A percentile compares a stretch with the other conserved stretches of the same genome.
Conservation (phyloP, 2,797 vertebrate species). For the Mastacembelus armatus region DNA sequence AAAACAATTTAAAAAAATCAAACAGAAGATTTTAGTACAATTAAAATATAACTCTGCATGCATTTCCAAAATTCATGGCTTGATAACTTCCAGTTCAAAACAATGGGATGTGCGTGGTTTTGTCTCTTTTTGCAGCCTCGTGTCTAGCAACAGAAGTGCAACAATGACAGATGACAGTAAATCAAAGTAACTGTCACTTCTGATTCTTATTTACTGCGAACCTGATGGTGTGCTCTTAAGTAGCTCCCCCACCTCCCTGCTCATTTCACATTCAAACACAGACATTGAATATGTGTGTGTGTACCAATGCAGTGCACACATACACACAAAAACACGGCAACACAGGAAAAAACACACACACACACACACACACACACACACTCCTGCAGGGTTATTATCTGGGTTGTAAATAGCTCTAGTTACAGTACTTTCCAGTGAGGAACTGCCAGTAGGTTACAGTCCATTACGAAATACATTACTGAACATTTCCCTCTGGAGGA, state of each 20-base stretch:
- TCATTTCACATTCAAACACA: constrained; percentile 7
- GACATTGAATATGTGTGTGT: neutral
- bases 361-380: neutral
- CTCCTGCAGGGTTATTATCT: constrained; percentile 47
- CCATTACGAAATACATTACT: constrained; percentile 71
- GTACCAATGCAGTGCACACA: neutral
- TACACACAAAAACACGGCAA: neutral
- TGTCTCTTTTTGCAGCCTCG: neutral
- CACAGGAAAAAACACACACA: neutral
- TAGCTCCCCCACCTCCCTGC: constrained; percentile 9
- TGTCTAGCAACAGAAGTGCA: constrained; percentile 17
- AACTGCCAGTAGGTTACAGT: constrained; percentile 56
- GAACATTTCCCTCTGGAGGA: constrained; percentile 58
- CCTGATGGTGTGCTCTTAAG: constrained; percentile 5
- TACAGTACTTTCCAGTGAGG: constrained; percentile 56
- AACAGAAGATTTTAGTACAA: constrained; percentile 15
- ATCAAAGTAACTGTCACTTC: constrained; percentile 69
- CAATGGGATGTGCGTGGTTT: constrained; percentile 19
- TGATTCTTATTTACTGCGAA: constrained; percentile 59
- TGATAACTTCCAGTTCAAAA: constrained; percentile 29
- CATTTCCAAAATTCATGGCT: constrained; percentile 33
- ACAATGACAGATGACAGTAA: constrained; percentile 58
- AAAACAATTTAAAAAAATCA: constrained; percentile 20
- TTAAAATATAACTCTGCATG: constrained; percentile 13
- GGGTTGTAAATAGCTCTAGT: constrained; percentile 50